Conservation (phyloP, 2,888 invertebrate species). For the Bombyx huttoni region DNA sequence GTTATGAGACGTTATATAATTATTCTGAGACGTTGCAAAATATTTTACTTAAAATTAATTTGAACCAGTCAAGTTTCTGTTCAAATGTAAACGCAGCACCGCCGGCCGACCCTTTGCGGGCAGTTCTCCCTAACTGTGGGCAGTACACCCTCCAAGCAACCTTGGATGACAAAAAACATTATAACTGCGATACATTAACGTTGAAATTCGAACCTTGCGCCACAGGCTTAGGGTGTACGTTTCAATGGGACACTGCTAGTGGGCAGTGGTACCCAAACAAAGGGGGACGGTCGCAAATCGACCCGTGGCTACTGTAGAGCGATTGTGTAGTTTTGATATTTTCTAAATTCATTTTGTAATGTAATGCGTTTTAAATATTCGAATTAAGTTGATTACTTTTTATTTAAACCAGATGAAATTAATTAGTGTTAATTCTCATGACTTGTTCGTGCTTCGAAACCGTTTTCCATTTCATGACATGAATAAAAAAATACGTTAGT, state of each 20-base stretch:
- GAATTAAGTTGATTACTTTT: background rate
- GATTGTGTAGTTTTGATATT: conserved; percentile 65
- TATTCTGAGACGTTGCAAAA: too few species aligned
- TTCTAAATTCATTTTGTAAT: conserved; percentile 12
- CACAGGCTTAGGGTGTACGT: conserved; percentile 6
- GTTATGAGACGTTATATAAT: too few species aligned
- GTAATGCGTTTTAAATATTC: background rate
- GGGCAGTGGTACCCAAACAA: conserved; percentile 39
- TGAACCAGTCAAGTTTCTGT: background rate
- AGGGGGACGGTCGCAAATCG: conserved; percentile 53
- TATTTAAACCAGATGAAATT: background rate
- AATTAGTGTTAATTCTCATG: background rate
- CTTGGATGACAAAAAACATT: conserved; percentile 46
- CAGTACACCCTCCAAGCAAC: conserved; percentile 62
- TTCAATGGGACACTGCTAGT: conserved; percentile 18
- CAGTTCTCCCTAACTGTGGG: conserved; percentile 65
- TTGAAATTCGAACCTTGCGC: conserved; percentile 21
- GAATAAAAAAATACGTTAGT: too few species aligned
- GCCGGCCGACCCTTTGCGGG: conserved; percentile 64
- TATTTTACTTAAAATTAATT: too few species aligned
- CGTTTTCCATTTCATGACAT: too few species aligned
- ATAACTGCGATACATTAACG: conserved; percentile 23
- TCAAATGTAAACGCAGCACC: conserved; percentile 36
- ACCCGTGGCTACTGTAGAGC: conserved; percentile 53
- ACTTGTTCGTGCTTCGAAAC: too few species aligned